phyloP scores from a whole-genome alignment of 2,797 vertebrate species.

The Dipus sagitta region DNA sequence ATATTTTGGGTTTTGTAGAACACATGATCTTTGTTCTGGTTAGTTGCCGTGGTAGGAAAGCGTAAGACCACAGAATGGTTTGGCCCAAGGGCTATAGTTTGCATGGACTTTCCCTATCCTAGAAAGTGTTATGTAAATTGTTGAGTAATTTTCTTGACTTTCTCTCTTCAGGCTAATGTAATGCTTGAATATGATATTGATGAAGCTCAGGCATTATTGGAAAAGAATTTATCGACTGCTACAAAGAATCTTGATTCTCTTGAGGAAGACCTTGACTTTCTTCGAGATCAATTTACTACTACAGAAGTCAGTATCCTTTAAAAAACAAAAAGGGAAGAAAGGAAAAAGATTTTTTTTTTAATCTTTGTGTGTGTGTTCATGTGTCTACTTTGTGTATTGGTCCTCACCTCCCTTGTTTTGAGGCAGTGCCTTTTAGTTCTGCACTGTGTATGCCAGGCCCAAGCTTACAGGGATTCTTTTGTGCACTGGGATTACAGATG shows the following conservation, averaged over 20 bases:
- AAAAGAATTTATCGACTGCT: slow-evolving; percentile 97
- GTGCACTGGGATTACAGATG: no score
- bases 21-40: not conserved
- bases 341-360: not conserved
- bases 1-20: slow-evolving; percentile 55
- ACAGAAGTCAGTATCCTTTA: slow-evolving; percentile 99
- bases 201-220: slow-evolving; percentile 96
- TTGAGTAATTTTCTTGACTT: slow-evolving; percentile 49
- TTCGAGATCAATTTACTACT: slow-evolving; percentile 99
- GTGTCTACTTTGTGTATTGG: no score
- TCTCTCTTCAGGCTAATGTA: slow-evolving; percentile 93
- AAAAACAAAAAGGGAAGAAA: not conserved
- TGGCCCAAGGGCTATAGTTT: not conserved
- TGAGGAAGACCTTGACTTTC: slow-evolving; percentile 98
- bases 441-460: no score
- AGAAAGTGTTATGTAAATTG: not conserved
- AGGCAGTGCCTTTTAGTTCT: no score
- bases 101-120: not conserved
- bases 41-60: not conserved
- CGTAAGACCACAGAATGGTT: not conserved
- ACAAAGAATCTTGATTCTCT: slow-evolving; percentile 96
- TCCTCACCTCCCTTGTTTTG: no score
- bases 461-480: no score
- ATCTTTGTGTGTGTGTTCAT: no score
- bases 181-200: slow-evolving; percentile 99